Evolutionary conservation across 2,797 vertebrate genomes (phyloP).

Genomic region (Dipus sagitta): DNA sequence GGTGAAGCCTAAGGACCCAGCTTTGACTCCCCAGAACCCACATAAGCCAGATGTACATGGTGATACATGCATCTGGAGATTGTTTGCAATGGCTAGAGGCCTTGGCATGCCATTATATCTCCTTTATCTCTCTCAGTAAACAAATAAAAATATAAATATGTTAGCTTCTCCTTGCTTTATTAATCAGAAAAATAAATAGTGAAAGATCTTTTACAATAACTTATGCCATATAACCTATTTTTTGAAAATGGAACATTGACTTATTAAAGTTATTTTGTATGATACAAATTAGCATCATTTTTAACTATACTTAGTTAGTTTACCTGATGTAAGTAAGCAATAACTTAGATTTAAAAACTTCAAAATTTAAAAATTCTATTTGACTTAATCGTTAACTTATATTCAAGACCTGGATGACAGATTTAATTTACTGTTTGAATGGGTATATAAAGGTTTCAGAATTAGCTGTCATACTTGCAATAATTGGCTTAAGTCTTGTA

Average conservation of each 20-base stretch:
- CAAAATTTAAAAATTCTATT: neutral
- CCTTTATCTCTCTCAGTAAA: too few relatives aligned
- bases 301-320: constrained; percentile 1
- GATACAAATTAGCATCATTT: neutral
- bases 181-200: neutral
- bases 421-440: neutral
- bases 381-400: neutral
- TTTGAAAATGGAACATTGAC: neutral
- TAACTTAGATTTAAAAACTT: neutral
- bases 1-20: too few relatives aligned
- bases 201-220: neutral
- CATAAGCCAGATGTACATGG: too few relatives aligned
- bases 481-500: neutral
- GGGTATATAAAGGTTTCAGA: constrained; percentile 15
- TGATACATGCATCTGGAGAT: too few relatives aligned
- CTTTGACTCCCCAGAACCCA: too few relatives aligned
- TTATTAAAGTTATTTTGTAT: neutral
- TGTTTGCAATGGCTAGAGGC: too few relatives aligned
- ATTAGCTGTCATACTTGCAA: neutral
- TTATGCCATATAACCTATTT: neutral
- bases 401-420: neutral
- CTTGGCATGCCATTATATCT: too few relatives aligned
- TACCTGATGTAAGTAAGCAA: neutral
- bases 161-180: constrained; percentile 40
- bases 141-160: too few relatives aligned